Percentiles rank a stretch among this genome's conserved stretches.
These are phyloP conservation scores for Elephas maximus DNA, from an alignment of 2,113 vertebrate genomes.

Conservation along the genomic window DNA sequence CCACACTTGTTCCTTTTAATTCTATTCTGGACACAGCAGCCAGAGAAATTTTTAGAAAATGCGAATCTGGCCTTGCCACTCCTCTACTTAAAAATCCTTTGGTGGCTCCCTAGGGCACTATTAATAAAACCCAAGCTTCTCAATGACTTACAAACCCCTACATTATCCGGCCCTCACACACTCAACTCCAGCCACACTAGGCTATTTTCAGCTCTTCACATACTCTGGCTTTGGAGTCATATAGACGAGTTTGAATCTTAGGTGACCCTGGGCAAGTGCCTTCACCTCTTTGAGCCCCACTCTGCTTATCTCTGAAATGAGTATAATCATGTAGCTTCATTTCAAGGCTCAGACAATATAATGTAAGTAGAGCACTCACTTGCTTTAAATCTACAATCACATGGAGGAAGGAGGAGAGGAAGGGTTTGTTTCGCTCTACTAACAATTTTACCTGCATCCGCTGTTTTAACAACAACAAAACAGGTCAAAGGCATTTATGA, in stretches of 20 bases:
- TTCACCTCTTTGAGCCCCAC: not conserved
- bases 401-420: not conserved
- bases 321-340: not conserved
- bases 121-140: not conserved
- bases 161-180: not conserved
- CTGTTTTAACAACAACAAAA: not conserved
- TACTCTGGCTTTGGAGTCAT: not conserved
- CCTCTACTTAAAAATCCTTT: not conserved
- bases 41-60: not conserved
- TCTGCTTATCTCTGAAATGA: not conserved
- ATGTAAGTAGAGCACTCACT: rapidly evolving
- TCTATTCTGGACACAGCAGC: not conserved
- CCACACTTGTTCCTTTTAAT: not conserved
- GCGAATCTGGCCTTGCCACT: not conserved
- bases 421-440: not conserved
- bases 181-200: not conserved
- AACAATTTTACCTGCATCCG: not conserved
- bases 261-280: not conserved
- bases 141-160: not conserved
- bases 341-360: not conserved
- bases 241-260: not conserved
- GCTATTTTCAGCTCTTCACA: not conserved
- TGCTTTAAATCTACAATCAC: not conserved
- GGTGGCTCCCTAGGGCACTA: not conserved
- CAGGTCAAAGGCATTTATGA: not conserved